Percentiles rank a stretch among this genome's conserved stretches.
Conservation (phyloP, 2,113 vertebrate species). For the Centropus unirufus region DNA sequence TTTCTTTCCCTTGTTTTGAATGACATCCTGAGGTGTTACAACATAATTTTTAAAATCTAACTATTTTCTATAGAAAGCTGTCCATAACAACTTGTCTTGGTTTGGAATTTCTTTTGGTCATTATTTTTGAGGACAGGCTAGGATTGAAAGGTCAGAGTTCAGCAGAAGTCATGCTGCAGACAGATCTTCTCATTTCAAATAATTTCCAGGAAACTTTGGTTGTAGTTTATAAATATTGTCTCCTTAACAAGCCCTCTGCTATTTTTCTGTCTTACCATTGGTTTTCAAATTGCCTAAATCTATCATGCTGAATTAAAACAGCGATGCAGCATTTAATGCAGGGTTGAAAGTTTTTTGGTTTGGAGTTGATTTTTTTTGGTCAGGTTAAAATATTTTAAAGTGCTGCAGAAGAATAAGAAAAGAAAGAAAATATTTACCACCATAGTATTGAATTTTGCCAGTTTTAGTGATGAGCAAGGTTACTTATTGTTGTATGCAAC, state of each 20-base stretch:
- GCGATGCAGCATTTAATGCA: neutral
- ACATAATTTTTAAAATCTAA: neutral
- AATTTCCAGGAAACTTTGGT: accelerated
- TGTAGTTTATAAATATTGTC: neutral
- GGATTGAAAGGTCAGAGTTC: neutral
- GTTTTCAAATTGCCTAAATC: neutral
- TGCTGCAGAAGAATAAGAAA: neutral
- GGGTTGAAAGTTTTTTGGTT: neutral
- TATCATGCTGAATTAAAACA: neutral
- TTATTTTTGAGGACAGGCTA: neutral
- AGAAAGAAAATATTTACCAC: neutral
- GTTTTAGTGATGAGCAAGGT: neutral
- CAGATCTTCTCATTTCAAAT: neutral
- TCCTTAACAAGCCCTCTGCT: neutral
- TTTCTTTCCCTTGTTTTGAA: neutral
- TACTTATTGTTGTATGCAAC: constrained; percentile 19
- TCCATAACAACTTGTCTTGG: neutral
- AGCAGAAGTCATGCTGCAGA: neutral
- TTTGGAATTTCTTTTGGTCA: neutral
- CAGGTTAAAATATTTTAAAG: neutral
- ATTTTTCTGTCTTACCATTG: neutral
- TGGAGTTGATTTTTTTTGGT: neutral
- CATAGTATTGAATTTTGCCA: neutral
- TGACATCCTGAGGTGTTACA: neutral
- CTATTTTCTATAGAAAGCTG: neutral